Base-by-base conservation (phyloP, 2,888 invertebrate species). In the Rhyacophila evoluta region DNA sequence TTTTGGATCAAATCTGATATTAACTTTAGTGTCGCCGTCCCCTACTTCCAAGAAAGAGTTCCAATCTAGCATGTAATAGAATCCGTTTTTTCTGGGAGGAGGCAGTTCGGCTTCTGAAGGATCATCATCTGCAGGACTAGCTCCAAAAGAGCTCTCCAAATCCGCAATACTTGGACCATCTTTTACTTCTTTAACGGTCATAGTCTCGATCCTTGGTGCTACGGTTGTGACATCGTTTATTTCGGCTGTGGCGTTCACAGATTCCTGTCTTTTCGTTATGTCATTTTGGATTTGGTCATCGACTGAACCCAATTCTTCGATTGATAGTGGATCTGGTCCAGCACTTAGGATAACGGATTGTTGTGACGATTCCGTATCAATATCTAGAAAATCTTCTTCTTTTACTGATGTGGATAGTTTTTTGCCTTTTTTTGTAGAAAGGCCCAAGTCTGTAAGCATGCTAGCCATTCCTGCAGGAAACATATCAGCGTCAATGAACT, bases 31-130 rank as follows among this genome's bases (percentile, higher is more conserved):
- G 81, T 92, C 92, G 39, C 92, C 94, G 25, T 94, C 94, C 10
- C 95, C 96, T 2, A 96, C 95, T 87, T 95, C 95, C 15, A 96
- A 89, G 84, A 96, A 96, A 75, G 94, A 92, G 84, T 96, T 96
- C 95, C 95, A 95, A 85, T 96, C 96, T 5, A 95, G 89, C 84
- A 96, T 91, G 88, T 95, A 96, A 85, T 96, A 96, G 83, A 96
- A 93, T 0, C 96, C 96, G 79, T 93, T 95, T 83, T 92, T 92
- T 83, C 91, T 91, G 39, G 92, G 92, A 0, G 93, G 91, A 3
- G 95, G 93, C 28, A 93, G 84, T 12, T 90, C 89, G 1, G 93
- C 91, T 84, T 93, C 92, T 0, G 92, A 91, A 11, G 90, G 89
- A 41, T 88, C 85, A 39, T 86, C 88, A 5, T 91, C 90, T 0